These are phyloP conservation scores for Iguana delicatissima DNA, from an alignment of 2,797 vertebrate genomes.

Conservation along the genomic window DNA sequence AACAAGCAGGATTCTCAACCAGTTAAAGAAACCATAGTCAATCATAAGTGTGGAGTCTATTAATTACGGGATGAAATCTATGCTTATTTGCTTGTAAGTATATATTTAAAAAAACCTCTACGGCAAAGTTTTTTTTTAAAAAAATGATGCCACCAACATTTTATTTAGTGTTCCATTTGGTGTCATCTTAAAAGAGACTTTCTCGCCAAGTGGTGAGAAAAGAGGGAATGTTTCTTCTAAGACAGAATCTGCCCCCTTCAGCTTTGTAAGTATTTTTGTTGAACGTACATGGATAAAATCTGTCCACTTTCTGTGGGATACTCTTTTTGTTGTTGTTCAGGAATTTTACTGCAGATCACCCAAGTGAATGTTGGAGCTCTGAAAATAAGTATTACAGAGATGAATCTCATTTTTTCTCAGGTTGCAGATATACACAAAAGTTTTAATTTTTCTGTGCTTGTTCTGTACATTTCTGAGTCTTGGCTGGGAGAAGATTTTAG, in stretches of 20 bases:
- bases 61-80: not conserved
- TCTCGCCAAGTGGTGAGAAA: too few species aligned
- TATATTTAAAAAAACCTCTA: not conserved
- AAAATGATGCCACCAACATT: not conserved
- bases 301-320: not conserved
- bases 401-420: not conserved
- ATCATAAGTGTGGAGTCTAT: not conserved
- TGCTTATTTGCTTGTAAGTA: not conserved
- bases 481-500: not conserved
- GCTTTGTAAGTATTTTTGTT: not conserved
- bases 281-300: not conserved
- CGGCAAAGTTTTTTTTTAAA: too few species aligned
- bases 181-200: not conserved
- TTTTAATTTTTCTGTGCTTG: not conserved
- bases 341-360: not conserved
- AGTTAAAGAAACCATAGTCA: not conserved
- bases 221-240: not conserved
- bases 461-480: not conserved
- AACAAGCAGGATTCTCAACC: not conserved
- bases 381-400: not conserved
- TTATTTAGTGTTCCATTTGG: not conserved
- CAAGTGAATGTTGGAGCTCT: not conserved
- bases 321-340: not conserved
- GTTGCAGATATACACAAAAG: not conserved
- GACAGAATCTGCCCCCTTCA: not conserved